Base-by-base conservation (phyloP, 2,888 invertebrate species). In the Coenonympha arcania region DNA sequence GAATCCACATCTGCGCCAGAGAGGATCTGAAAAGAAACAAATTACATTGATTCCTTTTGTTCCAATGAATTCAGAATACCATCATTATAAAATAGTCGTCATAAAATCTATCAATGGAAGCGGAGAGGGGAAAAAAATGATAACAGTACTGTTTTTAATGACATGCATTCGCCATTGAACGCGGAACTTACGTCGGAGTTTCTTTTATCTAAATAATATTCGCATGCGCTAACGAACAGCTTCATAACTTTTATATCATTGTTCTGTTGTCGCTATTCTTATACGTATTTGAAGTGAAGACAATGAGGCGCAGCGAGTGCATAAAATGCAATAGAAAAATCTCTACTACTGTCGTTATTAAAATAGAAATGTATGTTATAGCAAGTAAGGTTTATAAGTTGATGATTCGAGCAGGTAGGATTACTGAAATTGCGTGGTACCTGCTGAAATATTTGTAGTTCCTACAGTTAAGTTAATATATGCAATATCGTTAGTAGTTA, bases 221-320 rank as follows among this genome's bases (percentile, higher is more conserved):
- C 40, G 13, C 22, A 34, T 46, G 28, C 34, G 15, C 41, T 52
- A 52, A 49, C 45, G 45, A 52, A 52, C 45, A 16, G 41, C 34
- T 45, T 48, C 19, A 49, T 30, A 36, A 39, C 39, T 44, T 52
- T 44, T 36, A 34, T 48, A 43, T 52, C 31, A 49, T 52, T 48
- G 48, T 37, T 48, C 33, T 49, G 22, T 44, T 48, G 43, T 48
- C 16, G 43, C 31, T 28, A 47, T 52, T 44, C 39, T 41, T 42
- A 9, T 33, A 6, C 9, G 5, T 8, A 16, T 41, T 41, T 30
- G 16, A 41, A 13, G 20, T 19, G 4, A 37, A 22, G 37, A 11
- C 6, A 13, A 11, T 6, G 22, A 11, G 11, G 13, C 6, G 22
- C 3, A 22, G 37, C 37, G 13, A 13, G 37, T 13, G 37, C n/a